A percentile compares a stretch with the other conserved stretches of the same genome.
Evolutionary conservation across 2,888 invertebrate genomes (phyloP).

Genomic region (Chaitophorus viminalis): DNA sequence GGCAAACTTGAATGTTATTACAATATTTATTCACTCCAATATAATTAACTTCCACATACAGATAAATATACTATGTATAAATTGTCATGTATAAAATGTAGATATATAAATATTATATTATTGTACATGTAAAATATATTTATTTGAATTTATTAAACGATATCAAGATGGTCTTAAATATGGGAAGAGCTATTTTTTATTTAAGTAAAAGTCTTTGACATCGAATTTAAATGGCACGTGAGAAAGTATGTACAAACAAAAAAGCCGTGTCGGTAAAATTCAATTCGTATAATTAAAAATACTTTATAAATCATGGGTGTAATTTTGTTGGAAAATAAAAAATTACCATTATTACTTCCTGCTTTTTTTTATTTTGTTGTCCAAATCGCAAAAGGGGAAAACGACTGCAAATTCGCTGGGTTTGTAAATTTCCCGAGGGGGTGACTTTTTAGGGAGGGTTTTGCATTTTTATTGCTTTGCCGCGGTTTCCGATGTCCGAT

Average conservation of each 20-base stretch:
- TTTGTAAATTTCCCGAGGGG: constrained; percentile 55
- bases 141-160: too few relatives aligned
- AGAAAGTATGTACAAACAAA: not conserved
- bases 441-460: constrained; percentile 59
- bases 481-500: constrained; percentile 60
- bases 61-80: not conserved
- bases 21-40: not conserved
- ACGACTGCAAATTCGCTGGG: constrained; percentile 33
- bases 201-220: not conserved
- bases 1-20: not conserved
- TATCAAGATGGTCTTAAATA: not conserved
- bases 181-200: not conserved
- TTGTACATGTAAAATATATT: too few relatives aligned
- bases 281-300: constrained; percentile 31
- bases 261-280: not conserved
- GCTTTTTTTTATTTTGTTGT: constrained; percentile 18
- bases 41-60: not conserved
- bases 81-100: not conserved
- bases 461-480: constrained; percentile 55
- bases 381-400: constrained; percentile 28
- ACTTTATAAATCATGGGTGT: constrained; percentile 34
- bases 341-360: constrained; percentile 24
- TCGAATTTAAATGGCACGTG: not conserved
- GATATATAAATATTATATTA: too few relatives aligned
- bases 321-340: constrained; percentile 21